phyloP scores from a whole-genome alignment of 2,113 vertebrate species.

The Orthochromis malagaraziensis region DNA sequence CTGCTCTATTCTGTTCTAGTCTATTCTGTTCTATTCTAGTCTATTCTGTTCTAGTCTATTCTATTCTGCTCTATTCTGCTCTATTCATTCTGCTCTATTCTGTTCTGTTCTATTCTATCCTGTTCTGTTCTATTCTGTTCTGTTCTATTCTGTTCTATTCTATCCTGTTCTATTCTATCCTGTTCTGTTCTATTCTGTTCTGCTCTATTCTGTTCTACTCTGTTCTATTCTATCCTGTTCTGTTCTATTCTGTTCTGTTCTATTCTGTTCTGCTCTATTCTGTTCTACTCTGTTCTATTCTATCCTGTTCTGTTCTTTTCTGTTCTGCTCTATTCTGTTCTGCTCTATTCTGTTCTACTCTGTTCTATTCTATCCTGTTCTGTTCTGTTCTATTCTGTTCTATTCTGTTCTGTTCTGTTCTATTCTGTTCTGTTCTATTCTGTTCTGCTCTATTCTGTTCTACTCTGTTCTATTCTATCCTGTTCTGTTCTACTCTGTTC shows the following conservation, averaged over 20 bases:
- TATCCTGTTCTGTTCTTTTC: fast-evolving
- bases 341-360: fast-evolving
- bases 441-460: fast-evolving
- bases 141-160: fast-evolving
- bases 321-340: fast-evolving
- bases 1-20: fast-evolving
- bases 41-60: fast-evolving
- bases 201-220: fast-evolving
- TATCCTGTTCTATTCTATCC: fast-evolving
- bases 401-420: fast-evolving
- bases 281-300: fast-evolving
- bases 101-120: fast-evolving
- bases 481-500: fast-evolving
- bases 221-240: fast-evolving
- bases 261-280: fast-evolving
- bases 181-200: fast-evolving
- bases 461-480: fast-evolving
- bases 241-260: fast-evolving
- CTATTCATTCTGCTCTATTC: fast-evolving
- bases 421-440: fast-evolving
- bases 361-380: fast-evolving
- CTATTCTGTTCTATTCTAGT: fast-evolving
- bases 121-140: fast-evolving
- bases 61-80: fast-evolving
- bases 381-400: fast-evolving